These are phyloP conservation scores for Mugil cephalus DNA, from an alignment of 2,113 vertebrate genomes.

Conservation along the genomic window DNA sequence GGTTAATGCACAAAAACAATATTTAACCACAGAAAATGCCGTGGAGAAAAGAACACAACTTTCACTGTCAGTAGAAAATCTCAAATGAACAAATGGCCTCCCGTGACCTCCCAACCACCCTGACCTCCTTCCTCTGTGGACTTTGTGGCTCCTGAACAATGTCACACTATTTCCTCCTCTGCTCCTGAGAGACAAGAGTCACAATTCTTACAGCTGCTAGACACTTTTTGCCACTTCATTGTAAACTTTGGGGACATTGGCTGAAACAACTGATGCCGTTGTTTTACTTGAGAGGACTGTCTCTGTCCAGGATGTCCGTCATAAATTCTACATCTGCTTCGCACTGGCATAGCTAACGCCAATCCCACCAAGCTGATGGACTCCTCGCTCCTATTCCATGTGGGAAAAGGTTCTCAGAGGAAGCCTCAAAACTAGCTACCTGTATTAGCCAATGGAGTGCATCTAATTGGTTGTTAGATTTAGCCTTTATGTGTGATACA, in stretches of 20 bases:
- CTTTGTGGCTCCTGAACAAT: conserved; percentile 26
- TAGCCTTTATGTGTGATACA: no score
- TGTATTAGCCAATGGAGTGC: background rate
- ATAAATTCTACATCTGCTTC: conserved; percentile 18
- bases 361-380: background rate
- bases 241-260: conserved; percentile 9
- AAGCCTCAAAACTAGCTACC: no score
- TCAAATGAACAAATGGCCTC: background rate
- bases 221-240: conserved; percentile 15
- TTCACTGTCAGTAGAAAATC: background rate
- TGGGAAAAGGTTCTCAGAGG: conserved; percentile 8
- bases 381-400: background rate
- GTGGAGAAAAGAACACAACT: background rate
- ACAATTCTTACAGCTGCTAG: background rate
- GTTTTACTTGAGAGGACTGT: conserved; percentile 1
- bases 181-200: conserved; percentile 12
- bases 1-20: background rate
- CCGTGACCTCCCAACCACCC: conserved; percentile 1
- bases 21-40: background rate
- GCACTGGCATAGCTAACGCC: background rate
- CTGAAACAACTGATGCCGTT: conserved; percentile 5
- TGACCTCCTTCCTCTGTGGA: conserved; percentile 20
- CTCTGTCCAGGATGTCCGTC: background rate
- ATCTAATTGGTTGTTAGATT: background rate
- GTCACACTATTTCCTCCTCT: conserved; percentile 15